Evolutionary conservation across 2,113 vertebrate genomes (phyloP).

Genomic region (Clarias gariepinus): DNA sequence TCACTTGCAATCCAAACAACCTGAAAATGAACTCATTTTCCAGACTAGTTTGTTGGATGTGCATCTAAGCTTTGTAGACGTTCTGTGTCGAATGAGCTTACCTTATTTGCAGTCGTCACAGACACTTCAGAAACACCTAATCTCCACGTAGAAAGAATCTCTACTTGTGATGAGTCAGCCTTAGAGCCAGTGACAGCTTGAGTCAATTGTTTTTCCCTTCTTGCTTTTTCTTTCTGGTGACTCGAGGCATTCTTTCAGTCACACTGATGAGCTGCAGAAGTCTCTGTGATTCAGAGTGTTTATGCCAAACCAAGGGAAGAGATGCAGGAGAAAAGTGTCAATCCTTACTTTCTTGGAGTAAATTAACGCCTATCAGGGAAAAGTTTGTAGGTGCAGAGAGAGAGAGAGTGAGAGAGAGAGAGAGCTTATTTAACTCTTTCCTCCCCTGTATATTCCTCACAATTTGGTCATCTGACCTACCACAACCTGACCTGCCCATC

Average conservation of each 20-base stretch:
- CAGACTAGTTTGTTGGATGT: not conserved
- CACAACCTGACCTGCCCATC: not conserved
- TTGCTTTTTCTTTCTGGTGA: constrained; percentile 25
- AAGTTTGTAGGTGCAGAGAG: not conserved
- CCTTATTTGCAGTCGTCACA: constrained; percentile 1
- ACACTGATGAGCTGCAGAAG: constrained; percentile 30
- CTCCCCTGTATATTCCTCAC: not conserved
- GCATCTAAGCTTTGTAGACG: not conserved
- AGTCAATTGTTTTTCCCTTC: constrained; percentile 34
- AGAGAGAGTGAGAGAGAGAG: not conserved
- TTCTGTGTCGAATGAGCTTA: too few species aligned
- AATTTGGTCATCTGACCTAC: not conserved
- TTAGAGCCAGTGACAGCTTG: constrained; percentile 33
- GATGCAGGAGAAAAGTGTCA: constrained; percentile 31
- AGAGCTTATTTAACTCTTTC: not conserved
- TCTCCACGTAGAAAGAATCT: constrained; percentile 38
- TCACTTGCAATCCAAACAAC: not conserved
- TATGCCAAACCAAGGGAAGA: not conserved
- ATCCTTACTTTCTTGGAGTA: constrained; percentile 16
- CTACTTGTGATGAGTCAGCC: constrained; percentile 27
- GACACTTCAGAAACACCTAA: not conserved
- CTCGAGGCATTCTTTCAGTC: constrained; percentile 23
- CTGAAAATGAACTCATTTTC: not conserved
- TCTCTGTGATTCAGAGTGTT: constrained; percentile 37
- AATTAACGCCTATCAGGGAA: not conserved